These are phyloP conservation scores for Gavia stellata DNA, from an alignment of 2,113 vertebrate genomes.

Conservation along the genomic window DNA sequence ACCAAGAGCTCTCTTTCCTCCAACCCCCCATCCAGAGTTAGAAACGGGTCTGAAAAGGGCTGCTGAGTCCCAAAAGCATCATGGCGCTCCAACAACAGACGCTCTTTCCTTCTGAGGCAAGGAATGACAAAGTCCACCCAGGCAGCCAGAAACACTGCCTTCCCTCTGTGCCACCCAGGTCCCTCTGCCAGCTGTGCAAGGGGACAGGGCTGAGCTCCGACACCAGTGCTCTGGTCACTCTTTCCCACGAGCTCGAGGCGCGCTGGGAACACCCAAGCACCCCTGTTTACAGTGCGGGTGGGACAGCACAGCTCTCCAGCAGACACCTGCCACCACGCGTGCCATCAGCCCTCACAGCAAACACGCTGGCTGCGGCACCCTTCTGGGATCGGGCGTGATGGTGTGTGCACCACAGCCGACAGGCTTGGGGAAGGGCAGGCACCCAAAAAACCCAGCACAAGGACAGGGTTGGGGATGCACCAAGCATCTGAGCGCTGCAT, in stretches of 20 bases:
- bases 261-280: not conserved
- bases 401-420: not conserved
- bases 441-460: not conserved
- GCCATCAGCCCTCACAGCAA: not conserved
- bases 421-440: not conserved
- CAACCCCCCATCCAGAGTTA: not conserved
- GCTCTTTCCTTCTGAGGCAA: not conserved
- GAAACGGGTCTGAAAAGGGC: not conserved
- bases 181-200: fast-evolving
- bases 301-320: not conserved
- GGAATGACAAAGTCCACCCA: not conserved
- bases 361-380: not conserved
- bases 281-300: not conserved
- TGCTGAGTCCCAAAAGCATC: not conserved
- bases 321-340: not conserved
- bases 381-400: fast-evolving
- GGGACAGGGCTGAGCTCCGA: not conserved
- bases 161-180: not conserved
- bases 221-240: fast-evolving
- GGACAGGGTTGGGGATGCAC: fast-evolving
- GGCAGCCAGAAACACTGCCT: not conserved
- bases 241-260: fast-evolving
- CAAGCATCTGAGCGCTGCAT: not conserved
- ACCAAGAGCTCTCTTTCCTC: not conserved
- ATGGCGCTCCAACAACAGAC: fast-evolving